Percentiles rank a stretch among this genome's conserved stretches.
Conservation (phyloP, 92 coral and sea anemone genomes). For the Hydrozoanthus gracilis region DNA sequence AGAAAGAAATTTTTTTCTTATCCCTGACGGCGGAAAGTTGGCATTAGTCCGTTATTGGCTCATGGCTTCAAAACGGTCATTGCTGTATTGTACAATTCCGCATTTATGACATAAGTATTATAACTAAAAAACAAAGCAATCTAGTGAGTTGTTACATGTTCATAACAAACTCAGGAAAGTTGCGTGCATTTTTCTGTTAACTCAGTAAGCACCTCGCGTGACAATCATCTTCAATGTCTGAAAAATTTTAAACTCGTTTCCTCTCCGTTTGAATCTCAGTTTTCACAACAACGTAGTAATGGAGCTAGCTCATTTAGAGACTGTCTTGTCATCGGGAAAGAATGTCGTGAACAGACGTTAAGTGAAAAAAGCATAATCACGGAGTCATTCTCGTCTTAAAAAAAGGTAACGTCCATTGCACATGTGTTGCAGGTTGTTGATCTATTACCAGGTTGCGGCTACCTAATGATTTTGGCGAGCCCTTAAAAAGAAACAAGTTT, state of each 20-base stretch:
- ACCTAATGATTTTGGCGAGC: no score
- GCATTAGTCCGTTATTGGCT: neutral
- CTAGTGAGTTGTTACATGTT: constrained; percentile 12
- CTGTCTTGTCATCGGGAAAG: constrained; percentile 7
- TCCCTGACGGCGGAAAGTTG: constrained; percentile 3
- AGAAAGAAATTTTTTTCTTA: neutral
- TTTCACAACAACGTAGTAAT: constrained; percentile 35
- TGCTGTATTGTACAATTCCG: neutral
- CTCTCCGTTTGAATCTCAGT: constrained; percentile 1
- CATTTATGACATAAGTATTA: neutral
- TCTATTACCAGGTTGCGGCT: neutral
- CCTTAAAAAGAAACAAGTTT: no score
- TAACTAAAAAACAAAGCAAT: neutral
- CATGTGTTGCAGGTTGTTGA: neutral
- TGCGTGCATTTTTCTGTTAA: neutral
- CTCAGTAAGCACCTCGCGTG: constrained; percentile 23
- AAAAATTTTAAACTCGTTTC: constrained; percentile 7
- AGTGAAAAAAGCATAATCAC: constrained; percentile 12
- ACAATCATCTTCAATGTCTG: neutral
- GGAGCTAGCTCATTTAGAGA: neutral
- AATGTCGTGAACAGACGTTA: constrained; percentile 1
- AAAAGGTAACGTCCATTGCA: neutral
- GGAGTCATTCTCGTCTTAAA: constrained; percentile 9
- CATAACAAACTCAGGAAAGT: neutral
- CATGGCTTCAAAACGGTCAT: constrained; percentile 11